phyloP scores from a whole-genome alignment of 2,888 invertebrate genomes.

The Chrysotoxum bicinctum region DNA sequence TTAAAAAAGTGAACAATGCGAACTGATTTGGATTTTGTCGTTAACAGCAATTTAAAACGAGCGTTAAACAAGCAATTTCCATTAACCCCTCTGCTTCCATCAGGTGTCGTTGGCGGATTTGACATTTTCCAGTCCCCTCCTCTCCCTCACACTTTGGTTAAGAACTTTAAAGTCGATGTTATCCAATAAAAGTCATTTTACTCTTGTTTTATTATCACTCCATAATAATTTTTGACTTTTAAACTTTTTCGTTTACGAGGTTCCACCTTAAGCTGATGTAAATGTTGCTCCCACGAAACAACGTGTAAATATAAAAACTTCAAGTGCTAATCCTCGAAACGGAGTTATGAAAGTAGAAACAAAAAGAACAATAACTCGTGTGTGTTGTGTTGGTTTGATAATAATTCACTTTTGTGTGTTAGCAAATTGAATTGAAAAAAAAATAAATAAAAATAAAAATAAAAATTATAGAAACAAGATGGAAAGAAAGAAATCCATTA shows the following conservation, averaged over 20 bases:
- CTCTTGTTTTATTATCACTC: constrained; percentile 1
- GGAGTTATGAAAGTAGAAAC: neutral
- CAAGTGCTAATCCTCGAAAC: constrained; percentile 23
- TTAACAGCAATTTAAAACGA: neutral
- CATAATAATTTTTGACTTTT: constrained; percentile 24
- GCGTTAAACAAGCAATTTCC: constrained; percentile 51
- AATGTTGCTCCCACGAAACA: constrained; percentile 6
- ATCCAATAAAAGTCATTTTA: constrained; percentile 19
- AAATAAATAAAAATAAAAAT: constrained; percentile 18
- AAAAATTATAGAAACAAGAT: neutral
- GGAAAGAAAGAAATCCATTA: constrained; percentile 8
- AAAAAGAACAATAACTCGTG: constrained; percentile 4
- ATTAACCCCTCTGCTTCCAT: constrained; percentile 27
- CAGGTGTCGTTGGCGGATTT: neutral
- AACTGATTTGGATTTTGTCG: constrained; percentile 3
- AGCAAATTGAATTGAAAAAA: constrained; percentile 33
- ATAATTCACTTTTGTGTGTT: constrained; percentile 48
- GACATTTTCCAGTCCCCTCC: constrained; percentile 1
- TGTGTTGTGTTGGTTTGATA: constrained; percentile 2
- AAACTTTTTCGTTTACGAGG: constrained; percentile 4
- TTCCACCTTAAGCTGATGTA: constrained; percentile 13
- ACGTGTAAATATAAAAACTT: constrained; percentile 7
- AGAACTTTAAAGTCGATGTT: neutral
- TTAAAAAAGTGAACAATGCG: neutral
- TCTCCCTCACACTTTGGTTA: neutral